Conservation (phyloP, 1,140 invertebrate species). For the Parasteatoda tepidariorum region DNA sequence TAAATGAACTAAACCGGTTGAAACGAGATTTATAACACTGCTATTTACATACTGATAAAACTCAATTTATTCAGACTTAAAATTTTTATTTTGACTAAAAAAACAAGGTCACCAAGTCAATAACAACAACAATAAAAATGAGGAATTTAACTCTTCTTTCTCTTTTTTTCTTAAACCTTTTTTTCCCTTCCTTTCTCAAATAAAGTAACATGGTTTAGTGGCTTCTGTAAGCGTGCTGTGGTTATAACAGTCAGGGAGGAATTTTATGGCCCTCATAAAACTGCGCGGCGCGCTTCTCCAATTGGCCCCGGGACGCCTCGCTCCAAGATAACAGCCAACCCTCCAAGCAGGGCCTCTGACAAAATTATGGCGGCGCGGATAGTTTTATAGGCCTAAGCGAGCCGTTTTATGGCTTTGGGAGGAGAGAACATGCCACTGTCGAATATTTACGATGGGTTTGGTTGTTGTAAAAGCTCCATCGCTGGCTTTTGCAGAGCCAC, state of each 20-base stretch:
- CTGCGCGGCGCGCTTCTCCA: constrained; percentile 26
- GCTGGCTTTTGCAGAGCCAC: neutral
- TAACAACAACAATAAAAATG: neutral
- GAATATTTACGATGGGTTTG: constrained; percentile 61
- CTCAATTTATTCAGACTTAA: no score
- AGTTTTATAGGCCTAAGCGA: constrained; percentile 61
- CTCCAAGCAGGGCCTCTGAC: constrained; percentile 18
- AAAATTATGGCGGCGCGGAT: constrained; percentile 62
- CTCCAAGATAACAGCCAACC: constrained; percentile 25
- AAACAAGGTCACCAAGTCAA: no score
- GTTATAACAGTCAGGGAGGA: constrained; percentile 21
- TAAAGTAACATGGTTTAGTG: constrained; percentile 10
- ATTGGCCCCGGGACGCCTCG: constrained; percentile 2
- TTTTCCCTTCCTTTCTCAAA: neutral
- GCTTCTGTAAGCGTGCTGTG: neutral
- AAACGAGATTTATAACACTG: no score
- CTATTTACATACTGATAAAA: no score
- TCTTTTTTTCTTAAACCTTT: no score
- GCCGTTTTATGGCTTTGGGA: constrained; percentile 61
- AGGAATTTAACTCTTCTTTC: neutral
- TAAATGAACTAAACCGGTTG: no score
- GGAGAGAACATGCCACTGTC: constrained; percentile 52
- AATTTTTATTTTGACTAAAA: no score
- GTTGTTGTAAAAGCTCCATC: constrained; percentile 33
- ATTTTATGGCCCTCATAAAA: constrained; percentile 62